Conservation (phyloP, 2,797 vertebrate species). For the Kryptolebias ocellatus region DNA sequence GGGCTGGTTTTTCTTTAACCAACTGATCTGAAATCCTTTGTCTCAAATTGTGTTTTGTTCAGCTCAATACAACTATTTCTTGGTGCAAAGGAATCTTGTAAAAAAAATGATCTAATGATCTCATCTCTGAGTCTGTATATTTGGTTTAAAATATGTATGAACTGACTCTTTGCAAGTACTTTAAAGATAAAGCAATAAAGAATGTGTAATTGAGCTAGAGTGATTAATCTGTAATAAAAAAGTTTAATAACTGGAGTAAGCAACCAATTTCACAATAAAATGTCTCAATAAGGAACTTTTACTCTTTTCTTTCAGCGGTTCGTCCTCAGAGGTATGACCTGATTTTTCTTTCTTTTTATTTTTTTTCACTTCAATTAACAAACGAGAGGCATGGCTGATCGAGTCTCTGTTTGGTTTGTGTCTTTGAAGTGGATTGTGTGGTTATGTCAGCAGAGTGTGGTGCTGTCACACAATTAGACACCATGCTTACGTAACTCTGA, state of each 20-base stretch:
- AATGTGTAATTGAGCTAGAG: too few species aligned
- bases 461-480: slow-evolving; percentile 17
- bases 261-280: neutral
- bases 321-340: neutral
- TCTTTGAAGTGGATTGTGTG: slow-evolving; percentile 22
- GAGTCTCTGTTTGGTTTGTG: neutral
- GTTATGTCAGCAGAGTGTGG: slow-evolving; percentile 13
- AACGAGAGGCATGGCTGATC: slow-evolving; percentile 12
- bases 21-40: too few species aligned
- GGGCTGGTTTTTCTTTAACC: too few species aligned
- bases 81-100: too few species aligned
- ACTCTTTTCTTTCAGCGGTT: neutral
- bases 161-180: too few species aligned
- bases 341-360: slow-evolving; percentile 6
- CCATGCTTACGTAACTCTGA: slow-evolving; percentile 16
- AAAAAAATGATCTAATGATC: too few species aligned
- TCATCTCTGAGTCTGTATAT: too few species aligned
- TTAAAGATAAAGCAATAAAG: too few species aligned
- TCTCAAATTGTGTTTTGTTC: too few species aligned
- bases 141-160: too few species aligned
- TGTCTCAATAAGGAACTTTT: neutral
- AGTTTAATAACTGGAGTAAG: neutral
- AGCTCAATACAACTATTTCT: too few species aligned
- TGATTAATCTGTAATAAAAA: too few species aligned
- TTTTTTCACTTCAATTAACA: slow-evolving; percentile 15